These are phyloP conservation scores for Podarcis lilfordi DNA, from an alignment of 2,797 vertebrate genomes.

Conservation along the genomic window DNA sequence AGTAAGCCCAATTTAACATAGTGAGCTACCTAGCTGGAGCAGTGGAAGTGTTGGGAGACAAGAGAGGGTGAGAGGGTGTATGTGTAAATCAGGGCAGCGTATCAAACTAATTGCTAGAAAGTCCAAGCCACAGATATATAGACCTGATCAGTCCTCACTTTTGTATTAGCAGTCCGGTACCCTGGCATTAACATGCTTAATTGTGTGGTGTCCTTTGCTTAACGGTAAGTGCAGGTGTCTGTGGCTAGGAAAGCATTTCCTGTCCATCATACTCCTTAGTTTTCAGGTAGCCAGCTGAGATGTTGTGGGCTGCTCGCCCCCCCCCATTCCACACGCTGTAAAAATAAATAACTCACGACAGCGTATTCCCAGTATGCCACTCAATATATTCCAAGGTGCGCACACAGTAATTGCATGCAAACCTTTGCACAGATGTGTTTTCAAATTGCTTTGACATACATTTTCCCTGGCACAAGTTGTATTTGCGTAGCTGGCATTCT, in stretches of 20 bases:
- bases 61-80: neutral
- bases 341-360: slow-evolving; percentile 22
- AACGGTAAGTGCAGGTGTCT: neutral
- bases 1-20: neutral
- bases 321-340: slow-evolving; percentile 5
- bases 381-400: slow-evolving; percentile 5
- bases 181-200: neutral
- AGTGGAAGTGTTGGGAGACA: neutral
- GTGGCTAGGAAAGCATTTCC: neutral
- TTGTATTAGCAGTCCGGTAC: neutral
- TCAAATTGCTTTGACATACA: slow-evolving; percentile 13
- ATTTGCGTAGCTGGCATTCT: neutral
- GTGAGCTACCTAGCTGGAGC: too few relatives aligned
- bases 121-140: neutral
- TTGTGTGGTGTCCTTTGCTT: neutral
- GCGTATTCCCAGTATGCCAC: slow-evolving; percentile 4
- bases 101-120: neutral
- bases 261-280: neutral
- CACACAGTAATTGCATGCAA: slow-evolving; percentile 4
- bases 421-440: slow-evolving; percentile 26
- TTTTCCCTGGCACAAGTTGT: slow-evolving; percentile 5
- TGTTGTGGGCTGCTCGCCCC: neutral
- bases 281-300: neutral
- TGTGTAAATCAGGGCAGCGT: too few relatives aligned
- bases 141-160: neutral